phyloP scores from a whole-genome alignment of 2,113 vertebrate genomes.

The Lathamus discolor region DNA sequence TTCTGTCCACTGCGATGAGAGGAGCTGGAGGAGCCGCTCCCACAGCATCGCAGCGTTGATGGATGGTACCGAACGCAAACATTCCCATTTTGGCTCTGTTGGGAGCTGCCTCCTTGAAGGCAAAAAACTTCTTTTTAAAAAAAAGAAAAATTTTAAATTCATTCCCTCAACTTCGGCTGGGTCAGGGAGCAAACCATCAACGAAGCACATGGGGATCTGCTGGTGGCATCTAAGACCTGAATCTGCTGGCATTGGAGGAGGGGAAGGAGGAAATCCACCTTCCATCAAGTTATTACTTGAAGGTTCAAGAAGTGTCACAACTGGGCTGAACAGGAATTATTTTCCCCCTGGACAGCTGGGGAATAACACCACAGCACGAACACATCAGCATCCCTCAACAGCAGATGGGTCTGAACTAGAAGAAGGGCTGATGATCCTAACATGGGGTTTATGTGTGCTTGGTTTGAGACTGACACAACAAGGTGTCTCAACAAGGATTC shows the following conservation, averaged over 20 bases:
- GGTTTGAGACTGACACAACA: not conserved
- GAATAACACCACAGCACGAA: not conserved
- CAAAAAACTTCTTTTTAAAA: fast-evolving
- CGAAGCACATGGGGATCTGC: fast-evolving
- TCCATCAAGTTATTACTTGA: not conserved
- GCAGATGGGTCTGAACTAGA: not conserved
- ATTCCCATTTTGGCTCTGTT: not conserved
- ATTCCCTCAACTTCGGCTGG: not conserved
- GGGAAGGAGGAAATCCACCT: not conserved
- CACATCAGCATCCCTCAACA: not conserved
- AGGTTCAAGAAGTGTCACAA: not conserved
- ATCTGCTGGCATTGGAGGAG: not conserved
- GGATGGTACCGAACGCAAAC: not conserved
- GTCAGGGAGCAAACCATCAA: not conserved
- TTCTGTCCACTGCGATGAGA: not conserved
- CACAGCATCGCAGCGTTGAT: fast-evolving
- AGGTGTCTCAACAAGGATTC: not conserved
- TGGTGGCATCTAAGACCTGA: not conserved
- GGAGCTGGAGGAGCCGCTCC: not conserved
- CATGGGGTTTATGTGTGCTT: fast-evolving
- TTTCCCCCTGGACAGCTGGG: not conserved
- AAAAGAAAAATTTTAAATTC: not conserved
- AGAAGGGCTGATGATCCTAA: fast-evolving
- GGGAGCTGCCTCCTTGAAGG: not conserved
- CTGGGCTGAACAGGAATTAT: not conserved